Percentiles rank a stretch among this genome's conserved stretches.
Evolutionary conservation across 2,888 invertebrate genomes (phyloP).

Genomic region (Parnassius orleans): DNA sequence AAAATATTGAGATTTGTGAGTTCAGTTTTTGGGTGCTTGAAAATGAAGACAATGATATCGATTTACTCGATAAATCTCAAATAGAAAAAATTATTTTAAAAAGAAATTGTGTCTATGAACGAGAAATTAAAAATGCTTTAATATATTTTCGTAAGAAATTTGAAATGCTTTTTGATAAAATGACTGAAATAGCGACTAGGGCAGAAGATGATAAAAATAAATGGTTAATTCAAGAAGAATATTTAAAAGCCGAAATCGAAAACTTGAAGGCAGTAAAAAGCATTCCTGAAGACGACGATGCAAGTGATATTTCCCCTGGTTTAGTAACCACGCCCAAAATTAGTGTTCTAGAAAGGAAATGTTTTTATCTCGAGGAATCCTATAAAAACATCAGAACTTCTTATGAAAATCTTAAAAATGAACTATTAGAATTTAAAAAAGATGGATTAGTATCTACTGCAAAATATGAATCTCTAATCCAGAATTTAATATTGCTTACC

Average conservation of each 20-base stretch:
- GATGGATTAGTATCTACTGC: constrained; percentile 63
- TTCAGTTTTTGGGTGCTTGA: constrained; percentile 63
- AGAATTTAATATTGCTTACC: constrained; percentile 57
- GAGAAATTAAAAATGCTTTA: constrained; percentile 57
- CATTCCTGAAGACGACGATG: constrained; percentile 54
- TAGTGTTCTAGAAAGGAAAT: constrained; percentile 60
- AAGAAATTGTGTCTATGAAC: constrained; percentile 52
- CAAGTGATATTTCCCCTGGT: constrained; percentile 64
- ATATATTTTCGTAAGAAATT: constrained; percentile 71
- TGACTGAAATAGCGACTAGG: constrained; percentile 64
- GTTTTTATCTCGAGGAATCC: constrained; percentile 64
- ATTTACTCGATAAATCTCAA: constrained; percentile 48
- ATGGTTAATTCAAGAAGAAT: constrained; percentile 69
- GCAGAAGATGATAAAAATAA: constrained; percentile 64
- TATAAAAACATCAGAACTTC: constrained; percentile 69
- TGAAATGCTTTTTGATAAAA: constrained; percentile 65
- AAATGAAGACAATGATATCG: constrained; percentile 45
- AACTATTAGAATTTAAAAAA: constrained; percentile 69
- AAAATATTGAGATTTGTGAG: constrained; percentile 40
- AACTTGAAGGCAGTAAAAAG: constrained; percentile 53
- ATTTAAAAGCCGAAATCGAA: constrained; percentile 69
- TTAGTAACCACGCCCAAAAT: constrained; percentile 45
- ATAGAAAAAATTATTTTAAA: constrained; percentile 47
- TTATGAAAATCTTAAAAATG: constrained; percentile 76
- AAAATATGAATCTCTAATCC: constrained; percentile 67